These are phyloP conservation scores for Indicator indicator DNA, from an alignment of 2,113 vertebrate species.

Conservation along the genomic window DNA sequence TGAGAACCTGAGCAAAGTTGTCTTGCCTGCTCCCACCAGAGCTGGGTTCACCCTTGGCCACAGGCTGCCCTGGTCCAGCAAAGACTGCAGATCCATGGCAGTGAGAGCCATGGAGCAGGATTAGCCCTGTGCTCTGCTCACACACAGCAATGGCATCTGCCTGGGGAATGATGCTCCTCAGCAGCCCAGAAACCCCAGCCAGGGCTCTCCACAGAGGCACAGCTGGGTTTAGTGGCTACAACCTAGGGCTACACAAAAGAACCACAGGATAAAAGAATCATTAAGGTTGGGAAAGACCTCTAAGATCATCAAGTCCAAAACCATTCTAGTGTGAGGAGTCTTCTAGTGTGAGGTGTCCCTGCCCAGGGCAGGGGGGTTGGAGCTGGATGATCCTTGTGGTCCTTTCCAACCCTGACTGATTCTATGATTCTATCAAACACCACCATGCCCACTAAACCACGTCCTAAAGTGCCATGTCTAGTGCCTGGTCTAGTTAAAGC, in stretches of 20 bases:
- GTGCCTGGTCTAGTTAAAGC: too few species aligned
- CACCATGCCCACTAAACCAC: too few species aligned
- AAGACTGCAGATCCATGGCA: rapidly evolving
- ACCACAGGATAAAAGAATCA: neutral
- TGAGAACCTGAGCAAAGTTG: neutral
- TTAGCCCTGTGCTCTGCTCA: neutral
- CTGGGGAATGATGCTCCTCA: neutral
- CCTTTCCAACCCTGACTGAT: too few species aligned
- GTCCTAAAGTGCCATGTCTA: too few species aligned
- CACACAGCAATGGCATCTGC: neutral
- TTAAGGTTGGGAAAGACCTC: too few species aligned
- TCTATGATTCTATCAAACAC: too few species aligned
- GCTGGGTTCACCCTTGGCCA: neutral
- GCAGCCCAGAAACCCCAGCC: neutral
- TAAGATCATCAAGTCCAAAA: too few species aligned
- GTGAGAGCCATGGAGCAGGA: rapidly evolving
- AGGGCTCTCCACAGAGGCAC: rapidly evolving
- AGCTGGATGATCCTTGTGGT: too few species aligned
- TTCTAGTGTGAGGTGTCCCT: too few species aligned
- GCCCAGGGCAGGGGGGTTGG: too few species aligned
- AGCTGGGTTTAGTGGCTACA: rapidly evolving
- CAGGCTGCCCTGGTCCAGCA: neutral
- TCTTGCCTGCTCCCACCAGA: neutral
- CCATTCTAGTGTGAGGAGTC: too few species aligned
- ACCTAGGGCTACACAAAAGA: neutral